These are phyloP conservation scores for Mesocentrotus franciscanus DNA, from an alignment of 53 echinoderm and acorn worm species.

Conservation along the genomic window DNA sequence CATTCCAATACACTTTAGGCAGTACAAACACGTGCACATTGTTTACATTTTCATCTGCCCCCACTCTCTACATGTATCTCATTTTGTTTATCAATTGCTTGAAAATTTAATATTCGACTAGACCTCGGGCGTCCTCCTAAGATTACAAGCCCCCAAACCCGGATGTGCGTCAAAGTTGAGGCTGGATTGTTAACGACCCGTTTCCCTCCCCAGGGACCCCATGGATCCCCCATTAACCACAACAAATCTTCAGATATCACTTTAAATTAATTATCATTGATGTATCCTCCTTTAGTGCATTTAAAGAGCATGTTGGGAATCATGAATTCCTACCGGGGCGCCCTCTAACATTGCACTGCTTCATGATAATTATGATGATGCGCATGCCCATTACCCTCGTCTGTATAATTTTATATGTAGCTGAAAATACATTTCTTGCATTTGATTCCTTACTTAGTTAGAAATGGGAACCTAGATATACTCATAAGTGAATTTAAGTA, in stretches of 20 bases:
- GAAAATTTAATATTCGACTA: slow-evolving; percentile 24
- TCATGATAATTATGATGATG: not conserved
- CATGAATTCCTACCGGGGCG: not conserved
- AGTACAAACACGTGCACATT: slow-evolving; percentile 11
- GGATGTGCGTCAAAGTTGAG: slow-evolving; percentile 57
- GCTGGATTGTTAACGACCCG: slow-evolving; percentile 48
- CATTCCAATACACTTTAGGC: slow-evolving; percentile 7
- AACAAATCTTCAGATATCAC: slow-evolving; percentile 57
- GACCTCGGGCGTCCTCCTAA: slow-evolving; percentile 49
- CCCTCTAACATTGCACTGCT: not conserved
- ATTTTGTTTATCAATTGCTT: not conserved
- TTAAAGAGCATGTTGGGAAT: slow-evolving; percentile 16
- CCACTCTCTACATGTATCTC: not conserved
- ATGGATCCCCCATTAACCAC: slow-evolving; percentile 27
- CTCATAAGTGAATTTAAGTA: no score
- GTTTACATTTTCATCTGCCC: not conserved
- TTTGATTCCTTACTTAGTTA: no score
- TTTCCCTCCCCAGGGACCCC: slow-evolving; percentile 35
- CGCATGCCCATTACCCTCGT: not conserved
- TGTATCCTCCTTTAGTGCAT: not conserved
- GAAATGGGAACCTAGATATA: no score
- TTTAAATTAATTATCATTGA: slow-evolving; percentile 54
- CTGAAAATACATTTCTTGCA: not conserved
- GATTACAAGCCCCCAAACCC: slow-evolving; percentile 31
- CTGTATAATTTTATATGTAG: not conserved